Base-by-base conservation (phyloP, 2,113 vertebrate genomes). In the Mastomys natalensis region DNA sequence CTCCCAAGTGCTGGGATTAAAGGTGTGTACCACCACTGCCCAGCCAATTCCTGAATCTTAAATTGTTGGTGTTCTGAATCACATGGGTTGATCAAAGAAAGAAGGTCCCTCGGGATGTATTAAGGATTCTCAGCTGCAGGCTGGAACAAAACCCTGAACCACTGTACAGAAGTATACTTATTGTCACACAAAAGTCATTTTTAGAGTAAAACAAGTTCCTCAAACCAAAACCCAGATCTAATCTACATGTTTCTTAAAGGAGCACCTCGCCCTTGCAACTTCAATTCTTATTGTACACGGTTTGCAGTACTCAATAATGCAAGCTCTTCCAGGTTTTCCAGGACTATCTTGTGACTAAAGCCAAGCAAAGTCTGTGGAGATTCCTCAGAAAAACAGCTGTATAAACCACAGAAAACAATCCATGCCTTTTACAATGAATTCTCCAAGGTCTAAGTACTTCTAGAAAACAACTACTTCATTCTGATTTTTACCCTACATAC, bases 11-110 rank as follows among this genome's bases (percentile, higher is more conserved):
- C n/a, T n/a, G n/a, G n/a, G n/a, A n/a, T n/a, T n/a, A n/a, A n/a
- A n/a, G n/a, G n/a, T n/a, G n/a, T n/a, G n/a, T n/a, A n/a, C n/a
- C n/a, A n/a, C n/a, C n/a, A n/a, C n/a, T n/a, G n/a, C n/a, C n/a
- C n/a, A n/a, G n/a, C n/a, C n/a, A n/a, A 45, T 37, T 93, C 93
- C 55, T 80, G 66, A 76, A 45, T 74, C 40, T 94, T 45, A 45
- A 74, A 74, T 74, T 43, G 72, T 43, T 40, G 72, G 72, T 24
- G 9, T 24, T 74, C 19, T 74, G 70, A 22, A 74, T 74, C 1
- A 74, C 8, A 11, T 43, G 37, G 72, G n/a, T 43, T 9, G 11
- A 74, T 72, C 21, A 43, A 40, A n/a, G 70, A 72, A 40, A 40
- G 70, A 72, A 37, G 17, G 17, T 40, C 21, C 21, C 72, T 74